Conservation (phyloP, 1,140 invertebrate genomes). For the Platyscapa corneri region DNA sequence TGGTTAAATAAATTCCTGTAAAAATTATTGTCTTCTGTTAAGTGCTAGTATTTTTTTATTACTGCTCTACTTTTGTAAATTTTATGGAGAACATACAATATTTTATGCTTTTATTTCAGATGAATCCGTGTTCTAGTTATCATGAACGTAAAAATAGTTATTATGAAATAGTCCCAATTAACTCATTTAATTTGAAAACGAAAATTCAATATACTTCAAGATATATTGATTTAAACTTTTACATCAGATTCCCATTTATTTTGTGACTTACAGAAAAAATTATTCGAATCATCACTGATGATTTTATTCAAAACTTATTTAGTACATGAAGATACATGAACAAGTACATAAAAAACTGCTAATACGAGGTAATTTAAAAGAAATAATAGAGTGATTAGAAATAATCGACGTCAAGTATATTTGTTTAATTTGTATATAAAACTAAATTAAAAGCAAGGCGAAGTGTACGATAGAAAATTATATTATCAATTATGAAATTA, state of each 20-base stretch:
- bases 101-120: neutral
- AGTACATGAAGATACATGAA: neutral
- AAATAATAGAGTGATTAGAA: too few relatives aligned
- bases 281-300: neutral
- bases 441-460: too few relatives aligned
- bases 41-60: neutral
- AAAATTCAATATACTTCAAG: neutral
- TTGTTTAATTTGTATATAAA: neutral
- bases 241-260: neutral
- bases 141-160: neutral
- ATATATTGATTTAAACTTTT: neutral
- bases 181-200: neutral
- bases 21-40: too few relatives aligned
- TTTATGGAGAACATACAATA: neutral
- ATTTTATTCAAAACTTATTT: neutral
- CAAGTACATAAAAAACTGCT: neutral
- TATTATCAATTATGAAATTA: neutral
- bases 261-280: neutral
- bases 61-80: neutral
- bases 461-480: neutral
- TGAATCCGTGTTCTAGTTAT: neutral
- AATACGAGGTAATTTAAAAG: too few relatives aligned
- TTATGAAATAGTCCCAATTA: neutral
- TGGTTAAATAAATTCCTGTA: neutral
- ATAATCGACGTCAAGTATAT: neutral